Percentiles rank a stretch among this genome's conserved stretches.
phyloP scores from a whole-genome alignment of 2,113 vertebrate species.

The Willisornis vidua region DNA sequence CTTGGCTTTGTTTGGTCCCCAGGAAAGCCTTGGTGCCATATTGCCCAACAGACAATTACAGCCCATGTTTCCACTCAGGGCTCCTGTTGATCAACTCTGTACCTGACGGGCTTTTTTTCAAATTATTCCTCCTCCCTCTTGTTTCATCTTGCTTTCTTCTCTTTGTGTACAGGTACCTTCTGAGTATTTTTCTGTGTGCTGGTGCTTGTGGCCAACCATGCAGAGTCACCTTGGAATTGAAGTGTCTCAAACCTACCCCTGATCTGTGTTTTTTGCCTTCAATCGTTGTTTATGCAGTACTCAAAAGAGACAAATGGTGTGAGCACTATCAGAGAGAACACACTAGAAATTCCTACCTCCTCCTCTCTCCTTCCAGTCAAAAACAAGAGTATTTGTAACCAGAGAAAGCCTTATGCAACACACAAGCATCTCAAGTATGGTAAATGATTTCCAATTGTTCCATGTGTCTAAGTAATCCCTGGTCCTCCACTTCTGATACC shows the following conservation, averaged over 20 bases:
- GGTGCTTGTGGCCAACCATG: background rate
- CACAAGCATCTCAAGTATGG: constrained; percentile 37
- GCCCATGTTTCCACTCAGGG: background rate
- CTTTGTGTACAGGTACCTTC: background rate
- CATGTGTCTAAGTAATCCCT: constrained; percentile 49
- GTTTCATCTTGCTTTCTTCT: background rate
- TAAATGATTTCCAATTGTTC: constrained; percentile 47
- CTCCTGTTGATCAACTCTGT: background rate
- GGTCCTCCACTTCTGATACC: background rate
- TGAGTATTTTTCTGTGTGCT: background rate
- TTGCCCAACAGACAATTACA: background rate
- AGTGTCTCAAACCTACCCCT: background rate
- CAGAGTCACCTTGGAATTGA: background rate
- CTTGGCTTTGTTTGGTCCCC: background rate
- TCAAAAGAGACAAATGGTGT: background rate
- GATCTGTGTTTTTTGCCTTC: background rate
- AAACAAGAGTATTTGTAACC: constrained; percentile 57
- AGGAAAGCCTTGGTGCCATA: constrained; percentile 2
- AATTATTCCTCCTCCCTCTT: fast-evolving
- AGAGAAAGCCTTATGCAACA: constrained; percentile 50
- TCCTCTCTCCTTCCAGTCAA: constrained; percentile 50
- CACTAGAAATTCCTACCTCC: background rate
- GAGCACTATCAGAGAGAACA: background rate
- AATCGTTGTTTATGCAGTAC: background rate
- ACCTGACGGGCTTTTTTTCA: background rate